Conservation (phyloP, 1,140 invertebrate genomes). For the Habropoda laboriosa region DNA sequence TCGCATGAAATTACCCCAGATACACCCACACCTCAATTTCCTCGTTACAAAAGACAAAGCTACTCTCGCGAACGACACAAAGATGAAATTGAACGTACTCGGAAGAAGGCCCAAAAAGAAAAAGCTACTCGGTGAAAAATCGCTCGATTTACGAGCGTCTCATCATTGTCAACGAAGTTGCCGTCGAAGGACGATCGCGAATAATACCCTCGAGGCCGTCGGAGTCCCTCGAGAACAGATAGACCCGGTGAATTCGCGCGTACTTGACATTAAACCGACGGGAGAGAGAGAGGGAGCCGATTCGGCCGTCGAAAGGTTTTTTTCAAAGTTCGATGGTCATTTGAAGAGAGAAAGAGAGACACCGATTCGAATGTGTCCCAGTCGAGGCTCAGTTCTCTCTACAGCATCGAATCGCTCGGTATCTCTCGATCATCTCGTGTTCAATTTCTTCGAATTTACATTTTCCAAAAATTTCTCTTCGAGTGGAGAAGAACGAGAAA, state of each 20-base stretch:
- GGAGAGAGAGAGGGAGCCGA: slow-evolving; percentile 7
- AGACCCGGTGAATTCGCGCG: slow-evolving; percentile 49
- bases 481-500: too few species aligned
- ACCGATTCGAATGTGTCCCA: slow-evolving; percentile 1
- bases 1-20: too few species aligned
- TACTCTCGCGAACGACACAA: neutral
- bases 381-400: slow-evolving; percentile 41
- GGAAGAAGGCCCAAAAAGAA: neutral
- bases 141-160: slow-evolving; percentile 9
- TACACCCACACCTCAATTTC: too few species aligned
- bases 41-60: too few species aligned
- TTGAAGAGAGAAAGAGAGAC: slow-evolving; percentile 31
- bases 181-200: slow-evolving; percentile 56
- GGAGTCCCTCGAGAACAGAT: slow-evolving; percentile 30
- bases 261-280: slow-evolving; percentile 58
- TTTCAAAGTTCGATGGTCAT: slow-evolving; percentile 31
- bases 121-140: slow-evolving; percentile 2
- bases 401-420: slow-evolving; percentile 19
- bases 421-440: too few species aligned
- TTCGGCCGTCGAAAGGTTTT: slow-evolving; percentile 38
- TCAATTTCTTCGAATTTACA: neutral
- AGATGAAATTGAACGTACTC: too few species aligned
- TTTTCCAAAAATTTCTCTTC: neutral
- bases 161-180: slow-evolving; percentile 43
- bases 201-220: slow-evolving; percentile 58